phyloP scores from a whole-genome alignment of 2,888 invertebrate genomes.

The Chloroclysta siterata region DNA sequence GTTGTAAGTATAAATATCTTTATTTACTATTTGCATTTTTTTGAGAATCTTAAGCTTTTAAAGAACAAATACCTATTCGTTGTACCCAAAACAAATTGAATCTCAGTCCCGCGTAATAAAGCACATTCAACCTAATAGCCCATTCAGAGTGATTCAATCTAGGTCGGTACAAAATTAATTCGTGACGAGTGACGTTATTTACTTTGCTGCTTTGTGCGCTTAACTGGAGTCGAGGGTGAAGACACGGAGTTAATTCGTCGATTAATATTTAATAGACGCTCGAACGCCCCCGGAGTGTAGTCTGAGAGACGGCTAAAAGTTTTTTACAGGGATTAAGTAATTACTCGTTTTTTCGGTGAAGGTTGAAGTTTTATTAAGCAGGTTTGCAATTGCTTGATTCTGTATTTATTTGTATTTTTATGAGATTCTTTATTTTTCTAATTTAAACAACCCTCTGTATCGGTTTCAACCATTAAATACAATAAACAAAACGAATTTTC shows the following conservation, averaged over 20 bases:
- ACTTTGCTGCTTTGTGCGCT: constrained; percentile 81
- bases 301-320: constrained; percentile 14
- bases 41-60: no score
- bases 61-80: no score
- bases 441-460: no score
- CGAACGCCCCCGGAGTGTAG: constrained; percentile 29
- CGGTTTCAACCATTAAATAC: no score
- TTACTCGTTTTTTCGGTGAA: constrained; percentile 14
- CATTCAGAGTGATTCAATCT: constrained; percentile 12
- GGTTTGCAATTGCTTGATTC: neutral
- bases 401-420: neutral
- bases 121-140: neutral
- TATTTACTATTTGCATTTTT: no score
- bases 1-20: no score
- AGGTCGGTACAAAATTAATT: constrained; percentile 76
- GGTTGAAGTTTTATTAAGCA: neutral
- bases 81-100: neutral
- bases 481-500: no score
- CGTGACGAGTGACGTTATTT: constrained; percentile 70
- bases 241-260: constrained; percentile 80
- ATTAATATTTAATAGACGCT: constrained; percentile 80
- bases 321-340: constrained; percentile 29
- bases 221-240: constrained; percentile 79
- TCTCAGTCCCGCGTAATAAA: neutral
- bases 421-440: neutral